Conservation (phyloP, 2,888 invertebrate genomes). For the Zygothrica quintamaculata region DNA sequence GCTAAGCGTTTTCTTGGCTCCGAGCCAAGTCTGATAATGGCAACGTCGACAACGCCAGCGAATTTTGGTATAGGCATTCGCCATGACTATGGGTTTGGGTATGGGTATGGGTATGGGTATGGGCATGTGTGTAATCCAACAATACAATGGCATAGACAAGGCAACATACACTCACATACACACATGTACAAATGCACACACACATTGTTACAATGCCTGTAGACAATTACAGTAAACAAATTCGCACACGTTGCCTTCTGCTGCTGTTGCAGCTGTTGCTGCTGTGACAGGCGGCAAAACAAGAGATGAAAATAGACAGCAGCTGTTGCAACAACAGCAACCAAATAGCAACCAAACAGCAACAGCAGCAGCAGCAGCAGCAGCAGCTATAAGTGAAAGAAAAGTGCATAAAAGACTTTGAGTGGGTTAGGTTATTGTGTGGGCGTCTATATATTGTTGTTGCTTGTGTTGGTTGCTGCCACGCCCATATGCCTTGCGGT, state of each 20-base stretch:
- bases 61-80: constrained; percentile 24
- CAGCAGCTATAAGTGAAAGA: constrained; percentile 20
- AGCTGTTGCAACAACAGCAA: constrained; percentile 18
- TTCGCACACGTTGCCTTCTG: constrained; percentile 65
- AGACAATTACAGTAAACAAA: constrained; percentile 80
- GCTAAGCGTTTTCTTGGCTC: constrained; percentile 68
- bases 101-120: no score
- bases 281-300: constrained; percentile 70
- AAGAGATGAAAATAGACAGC: constrained; percentile 67
- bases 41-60: constrained; percentile 22
- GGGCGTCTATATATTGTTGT: not conserved
- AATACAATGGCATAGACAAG: constrained; percentile 48
- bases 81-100: no score
- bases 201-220: constrained; percentile 41
- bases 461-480: constrained; percentile 2
- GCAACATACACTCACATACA: constrained; percentile 10
- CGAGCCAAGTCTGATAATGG: constrained; percentile 68
- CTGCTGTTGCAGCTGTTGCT: constrained; percentile 32
- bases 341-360: constrained; percentile 9
- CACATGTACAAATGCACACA: not conserved
- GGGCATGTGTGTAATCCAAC: constrained; percentile 38
- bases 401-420: constrained; percentile 36
- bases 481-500: constrained; percentile 58
- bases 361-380: constrained; percentile 1
- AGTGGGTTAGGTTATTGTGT: constrained; percentile 19